Conservation (phyloP, 2,888 invertebrate species). For the Diarsia brunnea region DNA sequence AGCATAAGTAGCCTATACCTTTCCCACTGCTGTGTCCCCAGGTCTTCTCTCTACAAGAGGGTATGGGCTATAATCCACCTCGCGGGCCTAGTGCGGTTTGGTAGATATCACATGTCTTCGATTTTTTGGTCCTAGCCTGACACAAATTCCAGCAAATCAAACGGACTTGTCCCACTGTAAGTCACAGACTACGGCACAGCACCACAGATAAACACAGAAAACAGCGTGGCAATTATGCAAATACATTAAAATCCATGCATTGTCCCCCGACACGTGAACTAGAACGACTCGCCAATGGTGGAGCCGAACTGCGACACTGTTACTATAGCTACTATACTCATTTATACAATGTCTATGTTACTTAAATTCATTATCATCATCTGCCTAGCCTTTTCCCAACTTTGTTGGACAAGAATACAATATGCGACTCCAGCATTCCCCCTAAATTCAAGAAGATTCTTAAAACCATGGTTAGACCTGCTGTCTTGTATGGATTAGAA, state of each 20-base stretch:
- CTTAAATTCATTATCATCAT: background rate
- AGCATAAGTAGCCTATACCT: too few species aligned
- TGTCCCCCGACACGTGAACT: constrained; percentile 74
- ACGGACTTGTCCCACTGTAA: constrained; percentile 34
- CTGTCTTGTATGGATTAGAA: too few species aligned
- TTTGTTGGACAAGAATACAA: background rate
- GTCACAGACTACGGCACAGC: constrained; percentile 43
- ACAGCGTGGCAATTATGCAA: constrained; percentile 78
- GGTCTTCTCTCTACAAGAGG: too few species aligned
- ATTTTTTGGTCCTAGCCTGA: background rate
- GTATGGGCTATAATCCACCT: too few species aligned
- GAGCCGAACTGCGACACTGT: constrained; percentile 41
- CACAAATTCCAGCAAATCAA: background rate
- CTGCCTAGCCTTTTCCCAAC: background rate
- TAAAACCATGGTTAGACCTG: too few species aligned
- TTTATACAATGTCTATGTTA: background rate
- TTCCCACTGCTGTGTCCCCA: too few species aligned
- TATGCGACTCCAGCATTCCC: too few species aligned
- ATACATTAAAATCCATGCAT: constrained; percentile 78
- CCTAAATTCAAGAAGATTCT: too few species aligned
- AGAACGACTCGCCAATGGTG: constrained; percentile 66
- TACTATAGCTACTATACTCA: background rate
- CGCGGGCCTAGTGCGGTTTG: too few species aligned
- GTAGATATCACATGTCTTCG: too few species aligned
- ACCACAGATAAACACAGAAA: constrained; percentile 74